Evolutionary conservation across 1,140 invertebrate genomes (phyloP), one percentile per base, ranked within the genome.

Genomic region (Anoplophora glabripennis): DNA sequence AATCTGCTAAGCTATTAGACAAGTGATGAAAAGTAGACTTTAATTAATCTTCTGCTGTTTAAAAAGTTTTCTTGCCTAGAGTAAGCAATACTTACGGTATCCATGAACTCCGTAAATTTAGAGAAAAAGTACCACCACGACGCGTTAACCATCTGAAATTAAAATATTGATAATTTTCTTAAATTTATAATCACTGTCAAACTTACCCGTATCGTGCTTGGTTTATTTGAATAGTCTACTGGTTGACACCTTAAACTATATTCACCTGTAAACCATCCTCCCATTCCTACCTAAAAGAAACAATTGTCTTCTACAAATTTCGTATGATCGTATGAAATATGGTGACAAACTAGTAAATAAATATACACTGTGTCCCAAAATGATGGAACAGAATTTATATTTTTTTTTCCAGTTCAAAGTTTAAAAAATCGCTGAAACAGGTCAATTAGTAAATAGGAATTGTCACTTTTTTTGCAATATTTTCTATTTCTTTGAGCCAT

Each of bases 91-190:
- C 87, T 88, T 82, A 97, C 92, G 74, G 95, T 98, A 76, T 98
- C 95, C 75, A 96, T 85, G 79, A 98, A 96, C 77, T 98, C 94
- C 54, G 94, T 90, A 77, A 85, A 93, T 79, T 98, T 98, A 1
- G 94, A 96, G 71, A 96, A 88, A 76, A 93, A 97, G 78, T 96
- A 98, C 93, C 93, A 97, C 94, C 94, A 98, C 69, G 93, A 87
- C 28, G 90, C 93, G 70, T 86, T 80, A 10, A 90, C 93, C 71
- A 69, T 66, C 69, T 67, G 58, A 57, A 65, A 78, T 33, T 18
- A 15, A 40, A 12, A n/a, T 4, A 7, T 12, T 7, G 11, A 7
- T 40, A 40, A 28, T 28, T 14, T 21, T 38, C 11, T 12, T 33
- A 54, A n/a, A 2, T 3, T 33, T 51, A 7, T 12, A 33, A 38